These are phyloP conservation scores for Atethmia centrago DNA, from an alignment of 2,888 invertebrate genomes.

Conservation along the genomic window DNA sequence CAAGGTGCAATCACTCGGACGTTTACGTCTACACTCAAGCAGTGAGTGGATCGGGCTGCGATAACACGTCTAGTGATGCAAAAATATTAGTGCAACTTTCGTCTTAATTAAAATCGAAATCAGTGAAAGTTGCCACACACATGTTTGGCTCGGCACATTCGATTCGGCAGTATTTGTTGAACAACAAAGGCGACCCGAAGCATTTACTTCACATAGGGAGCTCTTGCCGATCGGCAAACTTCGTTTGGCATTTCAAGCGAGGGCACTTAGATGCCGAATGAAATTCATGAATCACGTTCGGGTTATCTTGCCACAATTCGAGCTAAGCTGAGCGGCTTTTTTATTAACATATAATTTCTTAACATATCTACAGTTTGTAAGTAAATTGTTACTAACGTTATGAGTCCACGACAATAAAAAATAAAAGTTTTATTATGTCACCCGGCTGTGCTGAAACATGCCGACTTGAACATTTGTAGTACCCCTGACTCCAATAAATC, in stretches of 20 bases:
- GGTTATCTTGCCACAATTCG: not conserved
- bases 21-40: constrained; percentile 1
- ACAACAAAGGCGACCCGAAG: not conserved
- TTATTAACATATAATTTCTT: too few relatives aligned
- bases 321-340: not conserved
- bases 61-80: not conserved
- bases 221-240: not conserved
- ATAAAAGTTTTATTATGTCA: not conserved
- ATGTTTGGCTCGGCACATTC: not conserved
- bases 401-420: too few relatives aligned
- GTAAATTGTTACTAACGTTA: too few relatives aligned
- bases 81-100: constrained; percentile 9
- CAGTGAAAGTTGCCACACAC: not conserved
- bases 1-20: constrained; percentile 19
- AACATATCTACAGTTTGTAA: too few relatives aligned
- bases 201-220: too few relatives aligned
- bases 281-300: too few relatives aligned
- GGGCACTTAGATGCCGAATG: too few relatives aligned
- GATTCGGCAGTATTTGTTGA: not conserved
- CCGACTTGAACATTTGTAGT: not conserved
- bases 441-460: not conserved
- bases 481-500: not conserved
- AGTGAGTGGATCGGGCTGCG: too few relatives aligned
- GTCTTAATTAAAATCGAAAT: not conserved
- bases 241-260: not conserved